Evolutionary conservation across 2,888 invertebrate species (phyloP), one percentile per base, ranked within the genome.

Genomic region (Cephus pygmeus): DNA sequence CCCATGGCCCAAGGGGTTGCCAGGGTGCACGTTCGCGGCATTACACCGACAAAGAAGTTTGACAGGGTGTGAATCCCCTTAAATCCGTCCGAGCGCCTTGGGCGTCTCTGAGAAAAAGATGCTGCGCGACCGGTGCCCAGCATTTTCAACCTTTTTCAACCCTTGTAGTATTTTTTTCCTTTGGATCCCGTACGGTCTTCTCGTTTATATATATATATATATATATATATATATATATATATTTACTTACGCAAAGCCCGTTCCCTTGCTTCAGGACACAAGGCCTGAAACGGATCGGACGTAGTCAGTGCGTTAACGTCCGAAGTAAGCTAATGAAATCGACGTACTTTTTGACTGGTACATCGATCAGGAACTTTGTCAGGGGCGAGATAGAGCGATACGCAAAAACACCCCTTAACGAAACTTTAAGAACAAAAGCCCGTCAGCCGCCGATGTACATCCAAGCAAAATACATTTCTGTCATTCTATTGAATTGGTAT

Each of bases 21-120:
- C 33, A 71, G 33, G 71, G 71, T 34, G 71, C 71, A 71, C 71
- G 71, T 34, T 31, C 71, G 71, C 71, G 31, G 71, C 71, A 34
- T 34, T 33, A 71, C 71, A 15, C 71, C 76, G 73, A 77, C 81
- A 80, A 77, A 79, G 77, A 79, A 80, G 73, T 81, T 80, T 36
- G 79, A 73, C 77, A 56, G 56, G 74, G 73, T 36, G 80, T 74
- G 77, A 81, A 81, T 80, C 69, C 73, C 69, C 77, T 81, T 80
- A 79, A 81, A 80, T 36, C 77, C 71, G 71, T 33, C 71, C 71
- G 23, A 56, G 56, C 56, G 23, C 56, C 56, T 23, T 56, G 56
- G 56, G 56, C 23, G 56, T 56, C 56, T 56, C 56, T 56, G 56
- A 56, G 23, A 56, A 56, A 23, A 56, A 23, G 56, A 56, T 56